Conservation (phyloP, 2,888 invertebrate genomes). For the Tipula unca region DNA sequence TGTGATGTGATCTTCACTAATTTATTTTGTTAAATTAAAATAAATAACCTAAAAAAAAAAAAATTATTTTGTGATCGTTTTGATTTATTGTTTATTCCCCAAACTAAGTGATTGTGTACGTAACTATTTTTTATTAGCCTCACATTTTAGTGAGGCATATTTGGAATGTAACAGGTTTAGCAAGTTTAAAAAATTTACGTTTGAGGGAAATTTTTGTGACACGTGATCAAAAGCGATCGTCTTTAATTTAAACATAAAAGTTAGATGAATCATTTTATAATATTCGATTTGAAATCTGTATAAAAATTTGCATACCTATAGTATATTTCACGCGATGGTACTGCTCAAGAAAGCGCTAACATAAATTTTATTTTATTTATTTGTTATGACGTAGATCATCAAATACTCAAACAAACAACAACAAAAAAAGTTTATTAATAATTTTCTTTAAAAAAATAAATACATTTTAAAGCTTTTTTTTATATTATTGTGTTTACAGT, state of each 20-base stretch:
- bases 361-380: background rate
- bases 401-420: background rate
- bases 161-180: background rate
- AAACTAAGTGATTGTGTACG: background rate
- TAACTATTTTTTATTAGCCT: background rate
- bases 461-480: background rate
- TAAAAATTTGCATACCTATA: background rate
- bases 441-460: background rate
- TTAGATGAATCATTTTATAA: background rate
- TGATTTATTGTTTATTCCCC: background rate
- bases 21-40: conserved; percentile 17
- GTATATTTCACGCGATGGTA: background rate
- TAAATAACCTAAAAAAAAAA: conserved; percentile 17
- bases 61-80: background rate
- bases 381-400: background rate
- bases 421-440: background rate
- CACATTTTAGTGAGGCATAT: background rate
- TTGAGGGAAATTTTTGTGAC: background rate
- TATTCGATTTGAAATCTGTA: background rate
- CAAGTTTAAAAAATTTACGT: background rate
- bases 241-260: background rate
- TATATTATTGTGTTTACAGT: background rate
- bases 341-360: background rate
- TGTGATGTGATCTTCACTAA: background rate
- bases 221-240: background rate